Conservation (phyloP, 2,797 vertebrate species). For the Muraenolepis orangiensis region DNA sequence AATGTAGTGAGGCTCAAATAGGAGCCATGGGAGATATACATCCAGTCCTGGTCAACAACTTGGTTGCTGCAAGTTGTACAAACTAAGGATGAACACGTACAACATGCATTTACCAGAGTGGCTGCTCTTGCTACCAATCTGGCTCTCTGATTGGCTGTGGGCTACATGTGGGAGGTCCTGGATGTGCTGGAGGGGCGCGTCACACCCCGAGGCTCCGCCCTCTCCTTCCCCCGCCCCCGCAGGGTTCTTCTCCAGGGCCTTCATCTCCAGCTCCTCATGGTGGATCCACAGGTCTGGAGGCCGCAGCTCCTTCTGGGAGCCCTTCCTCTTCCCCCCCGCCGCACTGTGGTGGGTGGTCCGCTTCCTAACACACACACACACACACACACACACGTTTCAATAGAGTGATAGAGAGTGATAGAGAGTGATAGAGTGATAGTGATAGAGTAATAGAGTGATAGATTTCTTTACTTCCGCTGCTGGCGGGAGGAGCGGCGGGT, state of each 20-base stretch:
- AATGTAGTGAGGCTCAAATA: no score
- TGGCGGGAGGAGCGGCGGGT: constrained; percentile 86
- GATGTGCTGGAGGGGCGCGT: constrained; percentile 84
- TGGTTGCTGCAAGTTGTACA: no score
- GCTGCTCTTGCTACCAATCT: constrained; percentile 88
- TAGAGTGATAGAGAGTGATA: neutral
- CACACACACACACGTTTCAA: neutral
- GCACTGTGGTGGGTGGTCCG: constrained; percentile 82
- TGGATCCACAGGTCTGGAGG: constrained; percentile 97
- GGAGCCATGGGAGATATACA: no score
- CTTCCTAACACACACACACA: constrained; percentile 70
- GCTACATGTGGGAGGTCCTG: constrained; percentile 88
- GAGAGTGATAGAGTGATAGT: neutral
- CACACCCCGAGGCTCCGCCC: constrained; percentile 56
- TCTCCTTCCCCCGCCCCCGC: constrained; percentile 60
- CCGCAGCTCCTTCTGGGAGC: constrained; percentile 91
- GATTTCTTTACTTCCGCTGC: constrained; percentile 84
- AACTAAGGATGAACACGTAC: no score
- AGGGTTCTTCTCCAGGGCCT: constrained; percentile 86
- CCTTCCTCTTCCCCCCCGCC: constrained; percentile 84
- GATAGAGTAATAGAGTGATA: neutral
- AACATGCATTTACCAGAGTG: constrained; percentile 77
- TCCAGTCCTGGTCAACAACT: no score
- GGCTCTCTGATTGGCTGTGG: constrained; percentile 91
- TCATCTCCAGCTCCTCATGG: constrained; percentile 97